phyloP scores from a whole-genome alignment of 2,888 invertebrate genomes.

The Arge pagana region DNA sequence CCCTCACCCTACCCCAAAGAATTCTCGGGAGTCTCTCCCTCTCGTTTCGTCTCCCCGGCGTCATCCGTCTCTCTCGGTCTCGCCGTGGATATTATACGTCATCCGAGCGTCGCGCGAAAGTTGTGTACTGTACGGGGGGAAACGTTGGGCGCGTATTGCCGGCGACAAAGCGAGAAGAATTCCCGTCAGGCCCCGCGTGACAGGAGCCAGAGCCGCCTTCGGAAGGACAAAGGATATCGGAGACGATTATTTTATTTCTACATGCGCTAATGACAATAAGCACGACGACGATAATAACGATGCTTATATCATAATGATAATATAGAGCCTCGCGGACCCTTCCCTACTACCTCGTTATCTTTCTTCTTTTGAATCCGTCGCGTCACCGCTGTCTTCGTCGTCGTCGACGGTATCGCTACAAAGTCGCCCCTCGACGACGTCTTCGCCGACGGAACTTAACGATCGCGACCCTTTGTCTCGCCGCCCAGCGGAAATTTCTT shows the following conservation, averaged over 20 bases:
- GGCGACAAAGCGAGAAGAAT: conserved; percentile 6
- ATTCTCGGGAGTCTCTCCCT: no score
- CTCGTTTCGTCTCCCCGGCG: no score
- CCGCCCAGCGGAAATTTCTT: neutral
- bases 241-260: conserved; percentile 49
- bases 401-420: conserved; percentile 38
- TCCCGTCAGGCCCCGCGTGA: neutral
- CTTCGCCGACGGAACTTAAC: conserved; percentile 1
- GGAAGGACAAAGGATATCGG: conserved; percentile 37
- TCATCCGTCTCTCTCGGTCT: no score
- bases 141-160: no score
- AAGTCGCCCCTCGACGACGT: conserved; percentile 31
- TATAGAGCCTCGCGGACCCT: conserved; percentile 6
- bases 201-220: conserved; percentile 27
- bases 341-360: conserved; percentile 39
- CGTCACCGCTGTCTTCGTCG: neutral
- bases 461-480: neutral
- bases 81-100: no score
- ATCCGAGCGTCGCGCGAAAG: no score
- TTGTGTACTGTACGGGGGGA: conserved; percentile 10
- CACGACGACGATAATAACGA: conserved; percentile 33
- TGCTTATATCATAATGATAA: conserved; percentile 6
- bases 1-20: no score
- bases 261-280: conserved; percentile 48
- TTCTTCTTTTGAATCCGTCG: conserved; percentile 37